Percentiles rank a stretch among this genome's conserved stretches.
Evolutionary conservation across 1,140 invertebrate species (phyloP).

Genomic region (Gonatopus flavifemur): DNA sequence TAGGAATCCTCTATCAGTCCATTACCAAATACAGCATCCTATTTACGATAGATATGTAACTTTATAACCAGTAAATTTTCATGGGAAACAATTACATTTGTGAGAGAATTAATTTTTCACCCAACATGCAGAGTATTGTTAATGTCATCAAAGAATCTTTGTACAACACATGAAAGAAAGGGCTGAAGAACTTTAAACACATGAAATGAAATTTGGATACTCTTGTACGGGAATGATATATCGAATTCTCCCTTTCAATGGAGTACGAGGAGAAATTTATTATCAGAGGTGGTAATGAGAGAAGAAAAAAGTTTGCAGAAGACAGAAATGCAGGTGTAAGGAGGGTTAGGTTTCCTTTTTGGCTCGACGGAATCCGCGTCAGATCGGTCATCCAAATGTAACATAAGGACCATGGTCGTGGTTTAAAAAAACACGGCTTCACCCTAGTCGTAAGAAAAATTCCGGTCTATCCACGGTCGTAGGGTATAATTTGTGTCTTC

Average conservation of each 20-base stretch:
- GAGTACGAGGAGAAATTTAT: not conserved
- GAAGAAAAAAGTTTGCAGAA: constrained; percentile 26
- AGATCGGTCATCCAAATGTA: constrained; percentile 15
- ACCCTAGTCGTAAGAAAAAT: not conserved
- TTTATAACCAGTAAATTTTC: too few relatives aligned
- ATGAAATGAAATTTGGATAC: too few relatives aligned
- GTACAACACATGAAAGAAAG: too few relatives aligned
- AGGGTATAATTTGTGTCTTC: too few relatives aligned
- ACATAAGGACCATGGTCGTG: constrained; percentile 9
- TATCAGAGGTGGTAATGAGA: constrained; percentile 11
- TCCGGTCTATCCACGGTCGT: not conserved
- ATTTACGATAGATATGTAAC: constrained; percentile 20
- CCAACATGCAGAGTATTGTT: too few relatives aligned
- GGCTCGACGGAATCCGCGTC: constrained; percentile 10
- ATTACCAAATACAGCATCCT: constrained; percentile 36
- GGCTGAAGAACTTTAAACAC: too few relatives aligned
- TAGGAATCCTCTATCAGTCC: constrained; percentile 43
- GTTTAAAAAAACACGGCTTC: too few relatives aligned
- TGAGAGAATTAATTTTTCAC: too few relatives aligned
- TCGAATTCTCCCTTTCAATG: too few relatives aligned
- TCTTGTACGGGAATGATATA: too few relatives aligned
- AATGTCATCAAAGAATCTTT: too few relatives aligned
- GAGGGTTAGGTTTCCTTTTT: constrained; percentile 37
- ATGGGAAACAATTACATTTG: too few relatives aligned
- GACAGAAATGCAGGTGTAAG: constrained; percentile 40